These are phyloP conservation scores for Myotis lucifugus DNA, from an alignment of 2,113 vertebrate genomes.

Conservation along the genomic window DNA sequence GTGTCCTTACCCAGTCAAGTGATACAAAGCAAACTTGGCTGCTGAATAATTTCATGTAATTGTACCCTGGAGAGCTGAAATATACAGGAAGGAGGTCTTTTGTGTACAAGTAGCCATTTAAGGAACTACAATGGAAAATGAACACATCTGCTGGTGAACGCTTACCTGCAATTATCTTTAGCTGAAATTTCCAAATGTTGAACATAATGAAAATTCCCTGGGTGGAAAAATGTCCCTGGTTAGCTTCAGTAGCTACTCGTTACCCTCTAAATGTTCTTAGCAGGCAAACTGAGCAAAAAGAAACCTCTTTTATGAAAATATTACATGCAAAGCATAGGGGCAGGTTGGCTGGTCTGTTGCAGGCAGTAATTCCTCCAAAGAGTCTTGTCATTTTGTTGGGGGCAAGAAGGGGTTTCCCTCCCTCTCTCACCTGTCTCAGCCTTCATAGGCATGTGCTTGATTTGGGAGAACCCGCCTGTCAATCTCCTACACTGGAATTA, in stretches of 20 bases:
- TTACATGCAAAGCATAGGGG: slow-evolving; percentile 62
- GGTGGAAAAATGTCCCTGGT: slow-evolving; percentile 75
- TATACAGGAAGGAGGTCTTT: slow-evolving; percentile 74
- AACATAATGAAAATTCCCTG: slow-evolving; percentile 77
- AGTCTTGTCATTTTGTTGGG: slow-evolving; percentile 26
- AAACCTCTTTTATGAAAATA: slow-evolving; percentile 70
- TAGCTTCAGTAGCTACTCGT: slow-evolving; percentile 77
- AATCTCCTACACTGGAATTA: slow-evolving; percentile 57
- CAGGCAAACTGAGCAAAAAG: slow-evolving; percentile 65
- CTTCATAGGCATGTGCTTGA: slow-evolving; percentile 1
- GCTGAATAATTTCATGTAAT: slow-evolving; percentile 74
- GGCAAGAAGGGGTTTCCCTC: not conserved
- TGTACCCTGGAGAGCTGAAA: slow-evolving; percentile 67
- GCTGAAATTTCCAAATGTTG: slow-evolving; percentile 77
- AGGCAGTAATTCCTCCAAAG: slow-evolving; percentile 57
- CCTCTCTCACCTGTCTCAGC: slow-evolving; percentile 54
- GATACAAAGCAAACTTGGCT: slow-evolving; percentile 74
- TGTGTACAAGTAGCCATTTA: slow-evolving; percentile 68
- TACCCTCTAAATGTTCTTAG: slow-evolving; percentile 78
- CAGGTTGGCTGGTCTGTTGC: slow-evolving; percentile 35
- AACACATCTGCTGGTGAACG: slow-evolving; percentile 68
- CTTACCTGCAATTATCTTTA: slow-evolving; percentile 77
- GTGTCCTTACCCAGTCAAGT: slow-evolving; percentile 64
- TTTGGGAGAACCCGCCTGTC: slow-evolving; percentile 43
- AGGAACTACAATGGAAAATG: slow-evolving; percentile 73